Evolutionary conservation across 2,113 vertebrate species (phyloP), one percentile per base, ranked within the genome.

Genomic region (Lepidothrix coronata): DNA sequence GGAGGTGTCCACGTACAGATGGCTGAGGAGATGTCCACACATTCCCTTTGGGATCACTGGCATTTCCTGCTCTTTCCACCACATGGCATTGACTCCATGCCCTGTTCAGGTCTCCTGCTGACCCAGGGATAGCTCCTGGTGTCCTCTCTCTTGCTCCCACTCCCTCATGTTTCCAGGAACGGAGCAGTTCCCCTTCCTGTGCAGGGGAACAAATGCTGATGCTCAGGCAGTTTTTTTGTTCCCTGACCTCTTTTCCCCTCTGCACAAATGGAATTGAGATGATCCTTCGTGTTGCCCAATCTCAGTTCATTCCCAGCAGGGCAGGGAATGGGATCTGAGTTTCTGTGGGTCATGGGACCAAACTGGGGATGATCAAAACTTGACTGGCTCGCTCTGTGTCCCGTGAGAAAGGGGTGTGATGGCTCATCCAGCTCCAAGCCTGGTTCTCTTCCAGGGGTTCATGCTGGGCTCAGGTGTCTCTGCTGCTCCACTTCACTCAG

Each of bases 31-130:
- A 27, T 48, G 76, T 21, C 31, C n/a, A 6, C 8, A 8, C 46
- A 61, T 46, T 25, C 22, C 16, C 48, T 51, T 27, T 22, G 41
- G 74, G 9, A 17, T 46, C 62, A 13, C 20, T 17, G 27, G 19
- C 23, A 8, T 61, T 55, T 44, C 33, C 28, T 89, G 66, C 66
- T 65, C 39, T 46, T 68, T 12, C 48, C 65, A 19, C 65, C 49
- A 3, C 0, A 1, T 59, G 75, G 23, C 39, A 6, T 7, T 43
- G 71, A 8, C 59, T 77, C 57, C 9, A 5, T 19, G 68, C 37
- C 75, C 80, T 39, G 55, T 15, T 46, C 16, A 4, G 12, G 51
- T 61, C 24, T 21, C 37, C 62, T 61, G 37, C n/a, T 0, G 5
- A 25, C 13, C 18, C 54, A 22, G 59, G 78, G 43, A 73, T 59